Conservation (phyloP, 2,888 invertebrate genomes). For the Drosophila pegasa region DNA sequence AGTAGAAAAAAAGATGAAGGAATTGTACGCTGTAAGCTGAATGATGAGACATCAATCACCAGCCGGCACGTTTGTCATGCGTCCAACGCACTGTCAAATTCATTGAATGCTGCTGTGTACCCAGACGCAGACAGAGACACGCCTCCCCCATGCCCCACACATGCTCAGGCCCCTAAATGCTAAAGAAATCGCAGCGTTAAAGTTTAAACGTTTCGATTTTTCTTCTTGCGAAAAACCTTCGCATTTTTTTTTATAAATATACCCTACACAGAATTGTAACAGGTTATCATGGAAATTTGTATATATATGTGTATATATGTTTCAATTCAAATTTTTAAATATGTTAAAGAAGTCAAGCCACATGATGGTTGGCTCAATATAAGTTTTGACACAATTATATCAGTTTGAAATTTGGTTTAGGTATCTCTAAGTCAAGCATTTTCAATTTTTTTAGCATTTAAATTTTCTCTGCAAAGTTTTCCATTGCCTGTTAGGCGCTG, state of each 20-base stretch:
- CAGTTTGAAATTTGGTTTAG: neutral
- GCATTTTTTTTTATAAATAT: constrained; percentile 34
- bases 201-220: constrained; percentile 65
- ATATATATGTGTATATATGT: neutral
- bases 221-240: constrained; percentile 39
- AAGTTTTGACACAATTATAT: neutral
- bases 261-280: neutral
- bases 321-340: neutral
- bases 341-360: neutral
- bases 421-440: neutral
- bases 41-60: constrained; percentile 77
- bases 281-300: neutral
- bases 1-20: constrained; percentile 19
- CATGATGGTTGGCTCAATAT: no score
- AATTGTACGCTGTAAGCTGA: constrained; percentile 61
- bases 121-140: constrained; percentile 32
- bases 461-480: constrained; percentile 44
- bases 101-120: constrained; percentile 46
- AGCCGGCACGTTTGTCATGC: constrained; percentile 69
- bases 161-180: constrained; percentile 36
- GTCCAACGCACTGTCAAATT: constrained; percentile 74
- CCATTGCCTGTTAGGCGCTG: constrained; percentile 21
- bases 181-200: constrained; percentile 62
- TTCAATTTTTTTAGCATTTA: constrained; percentile 17
- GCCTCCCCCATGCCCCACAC: constrained; percentile 35